phyloP scores from a whole-genome alignment of 2,888 invertebrate genomes.

The Xanthia icteritia region DNA sequence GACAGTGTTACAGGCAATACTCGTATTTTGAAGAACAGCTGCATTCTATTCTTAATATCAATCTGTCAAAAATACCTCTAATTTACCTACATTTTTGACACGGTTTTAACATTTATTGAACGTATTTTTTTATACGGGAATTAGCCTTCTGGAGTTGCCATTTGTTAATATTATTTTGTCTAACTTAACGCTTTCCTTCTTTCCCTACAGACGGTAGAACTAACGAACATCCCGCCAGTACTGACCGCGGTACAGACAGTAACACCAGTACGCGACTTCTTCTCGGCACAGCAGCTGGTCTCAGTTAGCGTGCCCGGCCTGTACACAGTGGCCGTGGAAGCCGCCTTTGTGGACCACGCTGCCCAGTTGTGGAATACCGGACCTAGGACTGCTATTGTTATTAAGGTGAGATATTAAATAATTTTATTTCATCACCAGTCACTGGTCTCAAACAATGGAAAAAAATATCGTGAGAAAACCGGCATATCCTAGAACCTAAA shows the following conservation, averaged over 20 bases:
- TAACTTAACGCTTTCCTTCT: background rate
- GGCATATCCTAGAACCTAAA: background rate
- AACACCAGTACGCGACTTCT: conserved; percentile 97
- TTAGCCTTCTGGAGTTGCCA: no score
- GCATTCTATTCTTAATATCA: no score
- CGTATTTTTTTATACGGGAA: no score
- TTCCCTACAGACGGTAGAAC: conserved; percentile 79
- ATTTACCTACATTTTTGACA: no score
- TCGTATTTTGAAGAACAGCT: no score
- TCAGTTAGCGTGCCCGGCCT: conserved; percentile 90
- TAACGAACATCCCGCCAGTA: conserved; percentile 80
- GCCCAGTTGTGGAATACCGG: conserved; percentile 98
- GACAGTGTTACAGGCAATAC: no score
- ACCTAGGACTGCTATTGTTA: conserved; percentile 93
- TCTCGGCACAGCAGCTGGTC: conserved; percentile 97
- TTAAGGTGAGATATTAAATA: conserved; percentile 90
- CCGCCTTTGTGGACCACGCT: conserved; percentile 95
- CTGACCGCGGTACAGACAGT: conserved; percentile 94
- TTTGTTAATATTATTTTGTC: background rate
- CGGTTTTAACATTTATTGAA: no score
- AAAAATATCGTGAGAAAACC: background rate
- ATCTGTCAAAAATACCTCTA: no score
- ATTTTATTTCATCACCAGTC: background rate
- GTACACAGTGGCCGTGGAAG: conserved; percentile 94
- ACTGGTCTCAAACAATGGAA: background rate